A percentile compares a stretch with the other conserved stretches of the same genome.
These are phyloP conservation scores for Chionoecetes opilio DNA, from an alignment of 1,140 invertebrate species.

Conservation along the genomic window DNA sequence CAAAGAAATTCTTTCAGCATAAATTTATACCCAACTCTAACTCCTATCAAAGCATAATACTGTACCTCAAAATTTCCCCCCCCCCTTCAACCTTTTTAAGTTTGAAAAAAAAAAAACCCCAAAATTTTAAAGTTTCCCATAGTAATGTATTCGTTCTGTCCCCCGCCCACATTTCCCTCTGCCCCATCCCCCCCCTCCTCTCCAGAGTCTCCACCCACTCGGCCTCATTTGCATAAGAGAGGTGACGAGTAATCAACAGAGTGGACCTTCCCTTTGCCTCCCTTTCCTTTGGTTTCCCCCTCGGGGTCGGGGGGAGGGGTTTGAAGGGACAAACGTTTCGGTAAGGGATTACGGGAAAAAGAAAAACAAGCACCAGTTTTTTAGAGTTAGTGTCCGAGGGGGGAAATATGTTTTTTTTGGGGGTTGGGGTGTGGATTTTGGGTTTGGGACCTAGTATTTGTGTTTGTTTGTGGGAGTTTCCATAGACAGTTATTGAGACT, in stretches of 20 bases:
- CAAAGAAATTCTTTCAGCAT: neutral
- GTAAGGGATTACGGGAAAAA: neutral
- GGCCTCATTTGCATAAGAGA: slow-evolving; percentile 29
- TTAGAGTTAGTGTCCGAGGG: no score
- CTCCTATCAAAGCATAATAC: neutral
- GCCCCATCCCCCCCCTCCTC: no score
- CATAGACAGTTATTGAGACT: no score
- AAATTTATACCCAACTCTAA: neutral
- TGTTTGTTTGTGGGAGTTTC: no score
- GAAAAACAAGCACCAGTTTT: neutral
- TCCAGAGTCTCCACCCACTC: neutral
- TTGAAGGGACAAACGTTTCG: neutral
- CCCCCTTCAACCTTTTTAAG: no score
- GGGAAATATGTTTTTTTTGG: no score
- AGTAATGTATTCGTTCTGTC: no score
- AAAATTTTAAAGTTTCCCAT: no score
- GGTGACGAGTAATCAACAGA: slow-evolving; percentile 18
- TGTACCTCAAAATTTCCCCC: no score
- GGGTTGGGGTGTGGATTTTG: no score
- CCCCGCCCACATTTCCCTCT: neutral
- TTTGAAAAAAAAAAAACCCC: no score
- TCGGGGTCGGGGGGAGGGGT: neutral
- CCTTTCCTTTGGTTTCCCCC: neutral
- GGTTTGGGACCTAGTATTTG: no score
- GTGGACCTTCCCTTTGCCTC: neutral